Evolutionary conservation across 2,797 vertebrate genomes (phyloP), one percentile per base, ranked within the genome.

Genomic region (Gorsachius magnificus): DNA sequence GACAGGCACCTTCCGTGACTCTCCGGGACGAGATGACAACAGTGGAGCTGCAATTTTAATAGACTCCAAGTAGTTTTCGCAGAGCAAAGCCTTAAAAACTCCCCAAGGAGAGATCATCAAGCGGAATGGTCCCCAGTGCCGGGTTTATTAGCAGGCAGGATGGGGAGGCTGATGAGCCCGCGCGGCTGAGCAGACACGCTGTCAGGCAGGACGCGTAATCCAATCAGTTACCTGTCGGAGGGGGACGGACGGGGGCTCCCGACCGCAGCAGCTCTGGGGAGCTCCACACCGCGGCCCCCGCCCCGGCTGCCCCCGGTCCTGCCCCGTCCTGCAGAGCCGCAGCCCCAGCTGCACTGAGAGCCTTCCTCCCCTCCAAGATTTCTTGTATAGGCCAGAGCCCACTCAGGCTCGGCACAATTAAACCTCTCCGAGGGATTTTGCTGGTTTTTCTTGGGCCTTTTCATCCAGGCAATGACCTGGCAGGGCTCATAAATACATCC

Each of bases 31-130:
- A 96, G 97, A 95, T 98, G 97, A 98, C 98, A 98, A 98, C 97
- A 96, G 95, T 96, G 93, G 89, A 89, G 96, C 97, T 93, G 97
- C 96, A 92, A 97, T 98, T 98, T 98, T 98, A 98, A 98, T 98
- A 96, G 98, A 97, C 97, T 97, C 97, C 87, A 94, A 97, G 98
- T 97, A 97, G 97, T 96, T 98, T 97, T 97, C 89, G 63, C 88
- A 70, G 90, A 96, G 96, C 94, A 87, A 97, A 98, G 98, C 95
- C 96, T 95, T 98, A 98, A 97, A 98, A 98, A 97, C 97, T 98
- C 98, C 98, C 98, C 89, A 93, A 97, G 98, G 98, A 98, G 94
- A 97, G 97, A 98, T 98, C 98, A 98, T 98, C 98, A 98, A 98
- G 98, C 97, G 8, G 98, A 98, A 97, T 96, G 97, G 98, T 98